Evolutionary conservation across 1,140 invertebrate species (phyloP), one percentile per base, ranked within the genome.

Genomic region (Ephestia elutella): DNA sequence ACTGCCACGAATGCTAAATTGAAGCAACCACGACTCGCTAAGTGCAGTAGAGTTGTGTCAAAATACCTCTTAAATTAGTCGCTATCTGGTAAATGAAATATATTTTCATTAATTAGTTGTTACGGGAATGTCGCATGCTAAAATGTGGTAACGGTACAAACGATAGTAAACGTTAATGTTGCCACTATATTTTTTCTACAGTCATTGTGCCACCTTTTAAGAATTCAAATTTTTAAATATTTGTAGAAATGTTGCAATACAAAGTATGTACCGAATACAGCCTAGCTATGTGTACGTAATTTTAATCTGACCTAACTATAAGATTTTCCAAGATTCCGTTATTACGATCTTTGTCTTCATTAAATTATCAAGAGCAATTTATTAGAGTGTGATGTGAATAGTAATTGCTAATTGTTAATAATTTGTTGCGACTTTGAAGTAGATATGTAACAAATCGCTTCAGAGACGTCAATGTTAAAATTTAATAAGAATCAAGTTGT

Each of bases 111-210:
- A 44, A 44, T n/a, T 44, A 44, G n/a, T 44, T 44, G 15, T 15
- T n/a, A 44, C 3, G 32, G 32, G 32, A n/a, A 35, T 11, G 10
- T 35, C 32, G 3, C 32, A 5, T 35, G 32, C 32, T 35, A 35
- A 35, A 2, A 11, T 20, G 35, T 32, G 4, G 9, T 28, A 28
- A 44, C 55, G 13, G 55, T 60, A 55, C 58, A 60, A 60, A 48
- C 18, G 10, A 48, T 21, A 60, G n/a, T 19, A 15, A 30, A 49
- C 18, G 20, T 28, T 57, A 35, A 35, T 18, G 49, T 30, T 49
- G 10, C 20, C 17, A n/a, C n/a, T 49, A 54, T 54, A 59, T 59
- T 60, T 60, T 59, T 60, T 60, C 58, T 55, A 60, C 58, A 60
- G 28, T 50, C 32, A 11, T 38, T 63, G 56, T 58, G 61, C 61